Base-by-base conservation (phyloP, 2,113 vertebrate species). In the Calcarius ornatus region DNA sequence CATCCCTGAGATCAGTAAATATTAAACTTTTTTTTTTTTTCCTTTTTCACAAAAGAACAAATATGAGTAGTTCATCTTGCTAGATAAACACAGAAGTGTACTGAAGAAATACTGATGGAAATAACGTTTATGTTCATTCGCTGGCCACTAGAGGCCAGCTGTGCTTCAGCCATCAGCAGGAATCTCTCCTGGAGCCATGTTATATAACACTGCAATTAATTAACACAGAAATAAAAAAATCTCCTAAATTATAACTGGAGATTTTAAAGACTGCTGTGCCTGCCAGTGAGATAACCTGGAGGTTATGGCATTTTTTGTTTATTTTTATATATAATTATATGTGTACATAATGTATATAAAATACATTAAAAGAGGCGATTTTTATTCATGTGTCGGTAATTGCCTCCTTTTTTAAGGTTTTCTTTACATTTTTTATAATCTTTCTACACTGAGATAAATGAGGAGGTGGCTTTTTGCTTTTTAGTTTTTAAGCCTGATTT, bases 71-170 rank as follows among this genome's bases (percentile, higher is more conserved):
- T 18, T 76, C 3, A 2, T 79, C 20, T 28, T 27, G 31, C 15
- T 4, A 5, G 6, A 31, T 8, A 45, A 30, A 56, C 11, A 38
- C 13, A 37, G 33, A 63, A 33, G 48, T 3, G 1, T 19, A 18
- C 20, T 15, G 20, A 1, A 54, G 31, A 60, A 28, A 35, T 5
- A 31, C 2, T 5, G 5, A 23, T 5, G 25, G 30, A 91, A 92
- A 35, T 1, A 31, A 37, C 16, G 13, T 30, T 64, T 38, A 0
- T 76, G 56, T 81, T 88, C 81, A 59, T 69, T 94, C 38, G 10
- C 23, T 90, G 10, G 70, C 94, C 98, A 92, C 97, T 92, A 96
- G 97, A 94, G 97, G 97, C 19, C 43, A 90, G 92, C 48, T 73
- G 53, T 72, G 96, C 68, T 92, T 40, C 92, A 92, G 11, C 12